Base-by-base conservation (phyloP, 2,797 vertebrate species). In the Austrolebias charrua region DNA sequence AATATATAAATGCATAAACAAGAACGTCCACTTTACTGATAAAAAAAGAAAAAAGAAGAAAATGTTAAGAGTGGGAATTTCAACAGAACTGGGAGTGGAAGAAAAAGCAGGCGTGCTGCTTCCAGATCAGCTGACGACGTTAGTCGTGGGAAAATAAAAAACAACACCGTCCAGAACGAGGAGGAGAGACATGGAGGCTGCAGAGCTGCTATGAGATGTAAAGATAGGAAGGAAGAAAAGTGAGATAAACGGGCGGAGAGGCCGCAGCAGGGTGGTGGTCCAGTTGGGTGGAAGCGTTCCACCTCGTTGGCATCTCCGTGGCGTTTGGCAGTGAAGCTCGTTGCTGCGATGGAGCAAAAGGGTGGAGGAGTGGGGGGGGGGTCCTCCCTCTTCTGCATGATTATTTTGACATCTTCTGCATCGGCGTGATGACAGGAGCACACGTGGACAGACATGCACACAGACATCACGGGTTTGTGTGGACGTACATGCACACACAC, bases 321-420 rank as follows among this genome's bases (percentile, higher is more conserved):
- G 86, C 78, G 86, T 87, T 89, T 92, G 90, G 90, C 90, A 89
- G 85, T 81, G 71, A 82, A 80, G 73, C 72, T 79, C 49, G 76
- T 69, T 70, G 78, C 75, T 62, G 76, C 47, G 14, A 64, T 55
- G 78, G 79, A 64, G 55, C 68, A 2, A 52, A 55, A 65, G 48
- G 38, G 42, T 33, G 35, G 9, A 12, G 35, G 35, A 12, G 35
- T 10, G 35, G 10, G 6, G 35, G 10, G 3, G 10, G 38, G 71
- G 54, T 63, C 67, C 55, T 78, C 58, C 19, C 19, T 48, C 19
- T 20, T 77, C 73, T 73, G 83, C 33, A 69, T 82, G 76, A 90
- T 91, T 87, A 89, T 89, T 91, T 82, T 85, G 74, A 83, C 69
- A 66, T 78, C 60, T 71, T 60, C 64, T 14, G 62, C 42, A 29